Base-by-base conservation (phyloP, 2,888 invertebrate genomes). In the Volucella zonaria region DNA sequence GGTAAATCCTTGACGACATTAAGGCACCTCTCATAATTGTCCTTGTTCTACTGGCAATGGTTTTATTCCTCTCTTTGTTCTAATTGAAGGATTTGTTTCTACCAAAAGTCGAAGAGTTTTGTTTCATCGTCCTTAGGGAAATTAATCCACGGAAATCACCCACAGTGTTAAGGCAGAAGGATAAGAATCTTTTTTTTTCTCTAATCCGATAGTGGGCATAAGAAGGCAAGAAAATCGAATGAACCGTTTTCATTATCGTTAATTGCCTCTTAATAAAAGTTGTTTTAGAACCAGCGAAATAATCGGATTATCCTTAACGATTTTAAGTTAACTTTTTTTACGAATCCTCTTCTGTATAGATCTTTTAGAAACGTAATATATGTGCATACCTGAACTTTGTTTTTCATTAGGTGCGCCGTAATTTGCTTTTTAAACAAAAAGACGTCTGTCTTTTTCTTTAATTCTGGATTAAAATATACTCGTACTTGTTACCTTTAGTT, bases 61-160 rank as follows among this genome's bases (percentile, higher is more conserved):
- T 18, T 66, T 40, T 49, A n/a, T 18, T 56, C 11, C 38, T 45
- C 45, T 43, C 11, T 18, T 15, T 67, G 15, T 45, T 42, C 18
- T 31, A 67, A 47, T 14, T 42, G 52, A 58, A 31, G 56, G 54
- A 45, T 68, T 76, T 76, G 66, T 62, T 47, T 31, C 62, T n/a
- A 62, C 14, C 47, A 23, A 59, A 73, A 62, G 51, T 73, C 61
- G 49, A 18, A 31, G 9, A 52, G 51, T 59, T 76, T 67, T 68
- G 68, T 68, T 61, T 68, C 51, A 38, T n/a, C 38, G 18, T 45
- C 10, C 51, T n/a, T 45, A 43, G 51, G 45, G 15, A 51, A 76
- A 68, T 61, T 68, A 68, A 61, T 76, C 68, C 45, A 38, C 43
- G 40, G 43, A 76, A 68, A 59, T 61, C 23, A 31, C 43, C 10